Evolutionary conservation across 2,113 vertebrate genomes (phyloP), one percentile per base, ranked within the genome.

Genomic region (Prolemur simus): DNA sequence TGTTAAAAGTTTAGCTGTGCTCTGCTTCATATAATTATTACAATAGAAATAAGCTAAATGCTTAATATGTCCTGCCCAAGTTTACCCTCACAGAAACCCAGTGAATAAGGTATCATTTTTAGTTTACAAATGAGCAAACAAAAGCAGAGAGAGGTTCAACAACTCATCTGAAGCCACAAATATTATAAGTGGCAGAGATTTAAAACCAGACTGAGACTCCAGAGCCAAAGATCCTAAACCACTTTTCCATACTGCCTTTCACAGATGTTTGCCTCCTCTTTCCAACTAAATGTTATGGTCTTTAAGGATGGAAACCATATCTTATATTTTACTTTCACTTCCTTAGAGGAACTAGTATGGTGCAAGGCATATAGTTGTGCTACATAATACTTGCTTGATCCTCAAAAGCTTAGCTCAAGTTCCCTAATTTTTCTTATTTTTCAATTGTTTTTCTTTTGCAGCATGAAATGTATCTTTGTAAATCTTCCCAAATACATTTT

Each of bases 51-150:
- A 96, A 89, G 25, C 29, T 52, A 92, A 95, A 45, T 80, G 7
- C 20, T 73, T 94, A 95, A 77, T 82, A 54, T 95, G 8, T 89
- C 73, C 25, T 87, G 27, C 56, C 3, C 15, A 93, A 96, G 21
- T 82, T 93, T 83, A 87, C 89, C 54, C 45, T 86, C 83, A 89
- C 18, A 87, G 29, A 94, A 95, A 93, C 20, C 29, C 10, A 68
- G n/a, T 71, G 52, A 52, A n/a, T 60, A 82, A 83, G 56, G 54
- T 89, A 82, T 74, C 93, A 68, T 52, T 66, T 7, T 92, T 54
- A 94, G 73, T 89, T 90, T 83, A 84, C 87, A 96, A 93, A 92
- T 82, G 52, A 76, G 37, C 27, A 89, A 60, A 91, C 32, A 87
- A 71, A 81, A 60, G n/a, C 39, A 94, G 64, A 89, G 56, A 74